phyloP scores from a whole-genome alignment of 2,113 vertebrate genomes.

The Pterophyllum scalare region DNA sequence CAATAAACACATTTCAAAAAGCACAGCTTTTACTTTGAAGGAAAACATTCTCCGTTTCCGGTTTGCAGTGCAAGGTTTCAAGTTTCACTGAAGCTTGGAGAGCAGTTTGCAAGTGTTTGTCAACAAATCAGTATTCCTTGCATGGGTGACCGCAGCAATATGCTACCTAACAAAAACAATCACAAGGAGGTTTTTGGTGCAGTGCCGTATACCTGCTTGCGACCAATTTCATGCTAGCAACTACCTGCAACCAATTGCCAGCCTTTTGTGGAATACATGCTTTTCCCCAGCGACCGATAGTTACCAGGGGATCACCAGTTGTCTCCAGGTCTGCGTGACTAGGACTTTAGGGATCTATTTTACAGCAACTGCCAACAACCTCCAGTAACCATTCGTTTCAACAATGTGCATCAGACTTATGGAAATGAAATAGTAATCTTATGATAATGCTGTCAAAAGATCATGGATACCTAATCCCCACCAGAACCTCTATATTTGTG shows the following conservation, averaged over 20 bases:
- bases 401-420: not conserved
- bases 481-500: not conserved
- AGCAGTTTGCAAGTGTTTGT: not conserved
- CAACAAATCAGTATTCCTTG: not conserved
- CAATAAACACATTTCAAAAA: no score
- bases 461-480: not conserved
- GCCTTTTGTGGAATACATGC: no score
- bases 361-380: not conserved
- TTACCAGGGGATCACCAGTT: no score
- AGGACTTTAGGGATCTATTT: not conserved
- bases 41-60: not conserved
- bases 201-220: not conserved
- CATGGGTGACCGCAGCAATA: not conserved
- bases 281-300: not conserved
- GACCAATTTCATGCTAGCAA: not conserved
- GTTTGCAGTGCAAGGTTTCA: not conserved
- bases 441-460: not conserved
- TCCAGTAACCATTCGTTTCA: not conserved
- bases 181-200: not conserved
- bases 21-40: not conserved
- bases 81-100: not conserved
- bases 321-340: not conserved
- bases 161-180: not conserved
- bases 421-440: not conserved
- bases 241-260: no score